Base-by-base conservation (phyloP, 2,797 vertebrate genomes). In the Tapirus indicus region DNA sequence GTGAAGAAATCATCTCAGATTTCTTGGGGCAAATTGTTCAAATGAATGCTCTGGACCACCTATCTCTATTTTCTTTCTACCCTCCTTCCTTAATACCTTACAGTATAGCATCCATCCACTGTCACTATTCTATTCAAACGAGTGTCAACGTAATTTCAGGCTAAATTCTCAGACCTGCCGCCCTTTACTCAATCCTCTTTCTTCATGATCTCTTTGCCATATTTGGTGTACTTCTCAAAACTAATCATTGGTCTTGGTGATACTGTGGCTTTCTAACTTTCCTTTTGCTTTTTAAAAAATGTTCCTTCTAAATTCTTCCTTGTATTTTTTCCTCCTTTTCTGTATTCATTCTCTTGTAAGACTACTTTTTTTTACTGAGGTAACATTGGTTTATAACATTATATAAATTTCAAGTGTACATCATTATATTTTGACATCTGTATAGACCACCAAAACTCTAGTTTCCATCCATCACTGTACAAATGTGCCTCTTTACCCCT, bases 61-160 rank as follows among this genome's bases (percentile, higher is more conserved):
- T 74, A 7, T 75, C 8, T 95, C 27, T 77, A 35, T 90, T 95
- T 92, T 18, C 41, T 94, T 21, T 32, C 47, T 74, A 79, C 16
- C 64, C 25, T 66, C 25, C 41, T 77, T 88, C 58, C 64, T 84
- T 62, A 69, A 60, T 71, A 86, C 44, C 54, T 77, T 91, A 79
- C 27, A 58, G 38, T 84, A 56, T 69, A 64, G 54, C 35, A 89
- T 52, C 58, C 35, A 88, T 84, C 44, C 21, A 62, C 20, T 91
- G 18, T 96, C 35, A 80, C 77, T 21, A 41, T 95, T 93, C 52
- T 97, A 35, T 88, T 96, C 80, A 92, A 93, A 92, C 58, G 23
- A 79, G 29, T 89, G 14, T 78, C 49, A 74, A 1, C 88, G 41
- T 91, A 71, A 83, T 92, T 92, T 95, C 64, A 49, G 75, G 32